Percentiles rank a stretch among this genome's conserved stretches.
Evolutionary conservation across 2,888 invertebrate genomes (phyloP).

Genomic region (Pomacea canaliculata): DNA sequence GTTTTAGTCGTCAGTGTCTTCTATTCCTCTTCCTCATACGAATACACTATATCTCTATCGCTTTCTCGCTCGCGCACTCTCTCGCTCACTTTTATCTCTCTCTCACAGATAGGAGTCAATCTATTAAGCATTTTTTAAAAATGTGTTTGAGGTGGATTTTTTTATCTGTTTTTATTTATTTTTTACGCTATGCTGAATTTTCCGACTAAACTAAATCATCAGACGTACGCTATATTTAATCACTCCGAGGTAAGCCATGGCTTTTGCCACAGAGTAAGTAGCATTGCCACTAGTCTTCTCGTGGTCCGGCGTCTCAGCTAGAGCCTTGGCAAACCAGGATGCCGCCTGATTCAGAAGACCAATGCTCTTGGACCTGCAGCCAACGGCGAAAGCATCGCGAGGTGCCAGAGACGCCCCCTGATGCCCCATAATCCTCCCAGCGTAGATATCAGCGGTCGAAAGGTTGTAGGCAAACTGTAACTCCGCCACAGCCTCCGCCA

Average conservation of each 20-base stretch:
- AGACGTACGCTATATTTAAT: constrained; percentile 17
- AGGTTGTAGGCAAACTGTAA: constrained; percentile 18
- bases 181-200: too few relatives aligned
- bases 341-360: not conserved
- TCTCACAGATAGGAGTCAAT: too few relatives aligned
- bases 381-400: constrained; percentile 10
- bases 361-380: not conserved
- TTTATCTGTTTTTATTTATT: too few relatives aligned
- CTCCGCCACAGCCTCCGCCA: constrained; percentile 9
- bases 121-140: too few relatives aligned
- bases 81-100: not conserved
- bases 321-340: constrained; percentile 8
- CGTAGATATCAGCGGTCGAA: constrained; percentile 11
- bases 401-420: constrained; percentile 11
- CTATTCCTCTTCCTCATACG: too few relatives aligned
- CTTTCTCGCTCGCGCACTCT: not conserved
- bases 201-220: not conserved
- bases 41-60: too few relatives aligned
- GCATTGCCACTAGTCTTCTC: not conserved
- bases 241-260: constrained; percentile 8
- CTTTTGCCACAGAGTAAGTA: not conserved
- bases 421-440: constrained; percentile 8
- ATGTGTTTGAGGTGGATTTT: too few relatives aligned
- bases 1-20: too few relatives aligned
- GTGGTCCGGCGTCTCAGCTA: constrained; percentile 1